These are phyloP conservation scores for Polietes domitor DNA, from an alignment of 2,888 invertebrate genomes.

Conservation along the genomic window DNA sequence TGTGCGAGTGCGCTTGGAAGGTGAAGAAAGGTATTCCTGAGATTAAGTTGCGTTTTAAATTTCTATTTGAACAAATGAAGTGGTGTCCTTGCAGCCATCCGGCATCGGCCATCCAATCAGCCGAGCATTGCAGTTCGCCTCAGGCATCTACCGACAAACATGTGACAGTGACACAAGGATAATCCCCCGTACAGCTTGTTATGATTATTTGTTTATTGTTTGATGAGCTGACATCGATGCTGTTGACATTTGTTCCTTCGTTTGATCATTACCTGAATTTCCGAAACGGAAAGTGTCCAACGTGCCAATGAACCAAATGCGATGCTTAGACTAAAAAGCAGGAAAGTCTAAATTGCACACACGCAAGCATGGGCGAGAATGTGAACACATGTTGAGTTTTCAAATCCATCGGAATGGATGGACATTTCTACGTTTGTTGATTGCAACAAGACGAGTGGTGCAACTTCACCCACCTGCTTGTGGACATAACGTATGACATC, in stretches of 20 bases:
- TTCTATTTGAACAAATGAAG: not conserved
- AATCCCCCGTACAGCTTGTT: constrained; percentile 62
- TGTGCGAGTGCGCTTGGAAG: not conserved
- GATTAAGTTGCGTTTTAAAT: constrained; percentile 18
- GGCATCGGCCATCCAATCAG: not conserved
- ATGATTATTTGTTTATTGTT: constrained; percentile 61
- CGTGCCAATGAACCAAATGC: constrained; percentile 58
- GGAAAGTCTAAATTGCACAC: constrained; percentile 21
- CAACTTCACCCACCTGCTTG: not conserved
- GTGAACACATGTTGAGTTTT: constrained; percentile 4
- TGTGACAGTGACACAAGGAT: constrained; percentile 56
- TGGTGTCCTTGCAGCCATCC: not conserved
- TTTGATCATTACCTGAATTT: constrained; percentile 56
- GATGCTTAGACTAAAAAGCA: constrained; percentile 53
- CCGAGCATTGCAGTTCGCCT: not conserved
- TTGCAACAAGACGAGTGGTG: not conserved
- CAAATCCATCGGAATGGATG: not conserved
- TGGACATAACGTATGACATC: not conserved
- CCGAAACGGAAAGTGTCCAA: constrained; percentile 49
- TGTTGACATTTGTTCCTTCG: constrained; percentile 60
- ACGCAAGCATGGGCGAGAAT: constrained; percentile 3
- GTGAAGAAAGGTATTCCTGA: not conserved
- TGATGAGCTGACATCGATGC: constrained; percentile 47
- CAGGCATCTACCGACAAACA: not conserved
- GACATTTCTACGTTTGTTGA: not conserved